Conservation (phyloP, 2,113 vertebrate species). For the Sebastes fasciatus region DNA sequence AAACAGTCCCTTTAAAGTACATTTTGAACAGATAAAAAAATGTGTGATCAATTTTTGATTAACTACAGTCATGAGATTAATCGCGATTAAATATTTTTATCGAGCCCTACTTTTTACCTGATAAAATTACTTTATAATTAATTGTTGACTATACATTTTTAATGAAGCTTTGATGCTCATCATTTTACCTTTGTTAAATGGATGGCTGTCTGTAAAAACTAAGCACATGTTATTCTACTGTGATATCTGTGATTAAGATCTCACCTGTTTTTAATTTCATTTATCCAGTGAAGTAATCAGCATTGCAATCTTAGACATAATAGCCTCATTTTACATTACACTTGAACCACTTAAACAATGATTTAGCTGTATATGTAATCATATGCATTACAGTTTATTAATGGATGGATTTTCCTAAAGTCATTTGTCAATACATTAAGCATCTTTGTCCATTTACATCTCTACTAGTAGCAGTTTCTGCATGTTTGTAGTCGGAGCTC, state of each 20-base stretch:
- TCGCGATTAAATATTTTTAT: too few relatives aligned
- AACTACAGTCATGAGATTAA: too few relatives aligned
- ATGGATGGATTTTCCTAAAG: slow-evolving; percentile 10
- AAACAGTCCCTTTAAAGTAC: too few relatives aligned
- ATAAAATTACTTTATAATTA: not conserved
- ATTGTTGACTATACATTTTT: too few relatives aligned
- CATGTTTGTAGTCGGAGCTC: slow-evolving; percentile 29
- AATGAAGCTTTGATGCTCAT: not conserved
- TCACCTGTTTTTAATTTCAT: not conserved
- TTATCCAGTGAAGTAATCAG: not conserved
- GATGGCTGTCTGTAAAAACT: not conserved
- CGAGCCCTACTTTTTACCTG: not conserved
- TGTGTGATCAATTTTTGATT: too few relatives aligned
- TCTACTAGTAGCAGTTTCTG: not conserved
- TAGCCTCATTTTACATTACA: not conserved
- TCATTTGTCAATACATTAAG: slow-evolving; percentile 5
- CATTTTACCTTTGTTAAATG: not conserved
- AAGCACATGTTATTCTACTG: not conserved
- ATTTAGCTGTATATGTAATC: not conserved
- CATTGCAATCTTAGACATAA: not conserved
- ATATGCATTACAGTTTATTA: not conserved
- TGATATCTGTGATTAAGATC: not conserved
- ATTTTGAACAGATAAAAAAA: too few relatives aligned
- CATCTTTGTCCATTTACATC: not conserved
- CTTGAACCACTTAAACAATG: not conserved